A percentile compares a stretch with the other conserved stretches of the same genome.
Conservation (phyloP, 2,113 vertebrate species). For the Vombatus ursinus region DNA sequence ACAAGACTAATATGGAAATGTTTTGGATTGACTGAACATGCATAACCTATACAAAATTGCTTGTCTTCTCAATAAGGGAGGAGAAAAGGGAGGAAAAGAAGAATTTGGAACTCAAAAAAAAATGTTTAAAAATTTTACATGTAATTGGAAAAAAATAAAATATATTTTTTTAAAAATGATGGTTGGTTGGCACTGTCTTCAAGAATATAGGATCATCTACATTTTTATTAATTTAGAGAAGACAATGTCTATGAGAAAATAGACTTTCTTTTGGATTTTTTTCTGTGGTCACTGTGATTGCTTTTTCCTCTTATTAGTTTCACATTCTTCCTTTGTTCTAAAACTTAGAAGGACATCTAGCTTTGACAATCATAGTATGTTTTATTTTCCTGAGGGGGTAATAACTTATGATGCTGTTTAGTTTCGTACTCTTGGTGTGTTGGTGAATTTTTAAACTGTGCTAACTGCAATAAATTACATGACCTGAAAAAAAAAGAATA, state of each 20-base stretch:
- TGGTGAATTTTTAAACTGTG: constrained; percentile 99
- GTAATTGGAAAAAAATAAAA: too few species aligned
- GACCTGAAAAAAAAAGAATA: constrained; percentile 81
- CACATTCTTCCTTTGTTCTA: constrained; percentile 92
- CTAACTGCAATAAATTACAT: constrained; percentile 99
- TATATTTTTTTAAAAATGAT: too few species aligned
- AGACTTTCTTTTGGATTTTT: constrained; percentile 89
- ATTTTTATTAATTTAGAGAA: constrained; percentile 91
- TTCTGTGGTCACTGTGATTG: constrained; percentile 90
- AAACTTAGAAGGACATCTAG: constrained; percentile 98
- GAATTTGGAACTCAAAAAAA: too few species aligned
- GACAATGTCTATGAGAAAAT: constrained; percentile 94
- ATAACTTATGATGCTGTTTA: constrained; percentile 99
- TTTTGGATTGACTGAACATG: too few species aligned
- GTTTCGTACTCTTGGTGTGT: constrained; percentile 99
- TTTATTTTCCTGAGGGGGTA: constrained; percentile 98
- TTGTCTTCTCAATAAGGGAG: too few species aligned
- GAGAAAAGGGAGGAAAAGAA: too few species aligned
- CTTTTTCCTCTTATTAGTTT: constrained; percentile 93
- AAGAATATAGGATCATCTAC: constrained; percentile 52
- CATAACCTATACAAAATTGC: too few species aligned
- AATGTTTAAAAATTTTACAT: too few species aligned
- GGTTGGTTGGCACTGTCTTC: too few species aligned
- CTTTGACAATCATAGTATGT: constrained; percentile 99
- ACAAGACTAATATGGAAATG: too few species aligned